Evolutionary conservation across 2,888 invertebrate genomes (phyloP), one percentile per base, ranked within the genome.

Genomic region (Microplitis deprimator): DNA sequence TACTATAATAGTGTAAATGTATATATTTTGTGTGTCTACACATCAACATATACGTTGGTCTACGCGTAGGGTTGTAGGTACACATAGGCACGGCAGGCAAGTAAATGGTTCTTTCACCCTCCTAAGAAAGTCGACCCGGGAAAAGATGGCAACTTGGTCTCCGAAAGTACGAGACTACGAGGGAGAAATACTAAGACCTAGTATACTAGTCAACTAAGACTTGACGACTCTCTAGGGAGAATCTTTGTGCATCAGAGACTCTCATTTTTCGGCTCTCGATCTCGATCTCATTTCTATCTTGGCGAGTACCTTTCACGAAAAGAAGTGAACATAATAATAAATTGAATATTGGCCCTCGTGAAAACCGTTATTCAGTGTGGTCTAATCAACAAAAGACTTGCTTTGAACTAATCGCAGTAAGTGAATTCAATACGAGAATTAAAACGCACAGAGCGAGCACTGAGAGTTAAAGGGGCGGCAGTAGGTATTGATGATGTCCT

Each of bases 181-280:
- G 71, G 61, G 50, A 74, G 64, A 60, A 13, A 76, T 75, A 70
- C 74, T 77, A 77, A 78, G 76, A 73, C 75, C 77, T 76, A 69
- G 38, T 68, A 39, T 65, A 62, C 69, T 73, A 59, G 73, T 68
- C 10, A 50, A 41, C 73, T 75, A 79, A 82, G 81, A 80, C 81
- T 74, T 62, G 81, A 83, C 79, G 82, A 79, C 77, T 82, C 84
- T 81, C 84, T 70, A 62, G 83, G 83, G 84, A 82, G 73, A 74
- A 79, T 80, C 75, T 76, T 50, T 76, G 13, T 61, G 20, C 61
- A 75, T 67, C 84, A 84, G 84, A 80, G 84, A 81, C 77, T 83
- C 84, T 84, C 84, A 84, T 82, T 80, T 80, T 78, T 78, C 78
- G 77, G 77, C 77, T 80, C 65, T 65, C 50, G 20, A 73, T 71